A percentile compares a stretch with the other conserved stretches of the same genome.
Evolutionary conservation across 2,113 vertebrate species (phyloP).

Genomic region (Rhodinocichla rosea): DNA sequence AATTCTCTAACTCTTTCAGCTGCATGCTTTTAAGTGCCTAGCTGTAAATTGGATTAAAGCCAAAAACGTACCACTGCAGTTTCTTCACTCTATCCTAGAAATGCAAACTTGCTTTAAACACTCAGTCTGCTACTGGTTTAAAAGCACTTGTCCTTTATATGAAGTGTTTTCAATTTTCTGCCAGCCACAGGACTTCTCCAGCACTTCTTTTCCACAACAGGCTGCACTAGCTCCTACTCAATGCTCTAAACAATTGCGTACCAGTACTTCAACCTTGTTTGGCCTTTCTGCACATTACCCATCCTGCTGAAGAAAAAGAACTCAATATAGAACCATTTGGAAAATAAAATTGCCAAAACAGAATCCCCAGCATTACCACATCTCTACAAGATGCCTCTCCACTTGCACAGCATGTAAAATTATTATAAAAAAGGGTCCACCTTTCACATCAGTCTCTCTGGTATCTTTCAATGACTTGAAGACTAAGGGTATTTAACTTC

Average conservation of each 20-base stretch:
- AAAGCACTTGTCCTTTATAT: not conserved
- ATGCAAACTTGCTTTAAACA: not conserved
- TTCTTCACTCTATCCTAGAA: not conserved
- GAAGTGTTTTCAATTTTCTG: not conserved
- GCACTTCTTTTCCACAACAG: not conserved
- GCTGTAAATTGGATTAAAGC: constrained; percentile 30
- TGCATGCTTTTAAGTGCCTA: not conserved
- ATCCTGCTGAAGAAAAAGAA: not conserved
- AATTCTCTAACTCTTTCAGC: constrained; percentile 20
- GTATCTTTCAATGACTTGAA: not conserved
- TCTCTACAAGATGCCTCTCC: not conserved
- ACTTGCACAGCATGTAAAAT: not conserved
- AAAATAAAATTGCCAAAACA: not conserved
- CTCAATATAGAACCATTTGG: not conserved
- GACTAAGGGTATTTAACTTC: not conserved
- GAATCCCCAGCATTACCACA: not conserved
- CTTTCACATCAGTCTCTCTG: not conserved
- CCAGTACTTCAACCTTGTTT: not conserved
- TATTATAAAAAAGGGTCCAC: not conserved
- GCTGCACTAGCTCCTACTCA: not conserved
- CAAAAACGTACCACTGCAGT: not conserved
- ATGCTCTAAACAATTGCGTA: not conserved
- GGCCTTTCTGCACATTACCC: not conserved
- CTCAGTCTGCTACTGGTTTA: not conserved
- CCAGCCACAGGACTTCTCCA: not conserved